A percentile compares a stretch with the other conserved stretches of the same genome.
Conservation (phyloP, 2,797 vertebrate genomes). For the Phalanger gymnotis region DNA sequence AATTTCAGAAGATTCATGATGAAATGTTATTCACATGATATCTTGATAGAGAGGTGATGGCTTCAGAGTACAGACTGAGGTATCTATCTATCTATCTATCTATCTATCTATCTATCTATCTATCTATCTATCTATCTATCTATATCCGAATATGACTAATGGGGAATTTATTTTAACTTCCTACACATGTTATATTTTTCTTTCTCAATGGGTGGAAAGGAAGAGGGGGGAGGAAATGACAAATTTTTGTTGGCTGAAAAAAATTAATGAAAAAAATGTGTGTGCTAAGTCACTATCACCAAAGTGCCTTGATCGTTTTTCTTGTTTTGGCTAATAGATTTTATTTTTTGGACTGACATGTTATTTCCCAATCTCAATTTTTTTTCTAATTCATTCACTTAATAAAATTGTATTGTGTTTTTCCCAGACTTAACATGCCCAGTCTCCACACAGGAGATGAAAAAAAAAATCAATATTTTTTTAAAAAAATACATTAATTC, state of each 20-base stretch:
- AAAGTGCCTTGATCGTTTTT: slow-evolving; percentile 35
- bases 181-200: background rate
- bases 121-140: background rate
- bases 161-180: background rate
- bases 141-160: background rate
- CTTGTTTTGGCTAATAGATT: background rate
- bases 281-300: background rate
- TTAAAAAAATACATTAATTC: slow-evolving; percentile 46
- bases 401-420: slow-evolving; percentile 8
- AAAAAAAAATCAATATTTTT: slow-evolving; percentile 46
- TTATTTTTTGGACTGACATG: slow-evolving; percentile 5
- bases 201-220: background rate
- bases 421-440: slow-evolving; percentile 17
- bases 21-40: background rate
- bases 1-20: background rate
- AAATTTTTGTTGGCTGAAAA: background rate
- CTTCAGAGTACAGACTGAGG: background rate
- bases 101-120: background rate
- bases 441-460: slow-evolving; percentile 43
- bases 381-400: background rate
- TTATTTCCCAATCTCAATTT: slow-evolving; percentile 54
- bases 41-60: background rate
- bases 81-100: background rate
- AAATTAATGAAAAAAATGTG: background rate
- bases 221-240: background rate